Evolutionary conservation across 2,113 vertebrate genomes (phyloP).

Genomic region (Nothobranchius kuhntae): DNA sequence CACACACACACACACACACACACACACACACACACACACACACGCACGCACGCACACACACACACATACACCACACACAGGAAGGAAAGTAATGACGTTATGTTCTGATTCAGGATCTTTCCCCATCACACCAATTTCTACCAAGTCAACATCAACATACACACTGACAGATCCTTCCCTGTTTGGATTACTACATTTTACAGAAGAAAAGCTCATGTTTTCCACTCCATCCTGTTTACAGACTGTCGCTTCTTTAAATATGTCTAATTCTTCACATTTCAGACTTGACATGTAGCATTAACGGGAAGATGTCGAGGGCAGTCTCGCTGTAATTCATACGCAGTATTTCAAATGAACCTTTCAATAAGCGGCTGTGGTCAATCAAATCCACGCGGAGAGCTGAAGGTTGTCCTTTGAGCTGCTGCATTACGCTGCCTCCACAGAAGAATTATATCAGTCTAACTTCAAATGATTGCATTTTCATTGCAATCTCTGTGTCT

Average conservation of each 20-base stretch:
- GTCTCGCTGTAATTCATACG: constrained; percentile 54
- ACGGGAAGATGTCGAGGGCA: constrained; percentile 59
- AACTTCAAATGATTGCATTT: constrained; percentile 74
- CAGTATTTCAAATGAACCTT: constrained; percentile 62
- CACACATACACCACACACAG: too few relatives aligned
- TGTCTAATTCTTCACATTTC: constrained; percentile 38
- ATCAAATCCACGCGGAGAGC: constrained; percentile 66
- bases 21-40: too few relatives aligned
- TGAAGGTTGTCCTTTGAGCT: constrained; percentile 58
- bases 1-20: too few relatives aligned
- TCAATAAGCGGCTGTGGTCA: constrained; percentile 67
- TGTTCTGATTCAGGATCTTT: background rate
- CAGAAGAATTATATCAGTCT: constrained; percentile 68
- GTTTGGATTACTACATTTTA: constrained; percentile 17
- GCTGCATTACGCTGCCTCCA: constrained; percentile 47
- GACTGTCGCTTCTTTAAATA: constrained; percentile 19
- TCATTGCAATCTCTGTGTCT: constrained; percentile 62
- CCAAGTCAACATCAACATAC: constrained; percentile 1
- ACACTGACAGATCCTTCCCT: background rate
- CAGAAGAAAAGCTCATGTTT: constrained; percentile 25
- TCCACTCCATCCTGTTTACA: constrained; percentile 22
- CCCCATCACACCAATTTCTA: constrained; percentile 3
- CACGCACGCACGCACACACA: too few relatives aligned
- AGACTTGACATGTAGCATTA: constrained; percentile 28
- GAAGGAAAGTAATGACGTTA: too few relatives aligned